Evolutionary conservation across 2,888 invertebrate species (phyloP), one percentile per base, ranked within the genome.

Genomic region (Dicycla oo): DNA sequence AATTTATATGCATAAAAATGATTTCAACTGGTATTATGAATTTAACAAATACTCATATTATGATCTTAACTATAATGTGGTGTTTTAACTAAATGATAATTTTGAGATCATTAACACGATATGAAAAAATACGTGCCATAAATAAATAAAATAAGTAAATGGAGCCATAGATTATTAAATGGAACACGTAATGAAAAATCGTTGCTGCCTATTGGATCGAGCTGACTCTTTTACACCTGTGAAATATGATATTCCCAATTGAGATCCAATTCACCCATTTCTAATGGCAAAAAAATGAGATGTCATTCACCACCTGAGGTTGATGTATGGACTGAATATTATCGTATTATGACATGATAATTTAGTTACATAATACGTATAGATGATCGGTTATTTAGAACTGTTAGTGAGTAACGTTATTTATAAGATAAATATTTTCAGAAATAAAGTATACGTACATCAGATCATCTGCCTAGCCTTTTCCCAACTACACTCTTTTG

Each of bases 211-310:
- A 47, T 47, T 47, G 23, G 58, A 71, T n/a, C 45, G 51, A 49
- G 8, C 54, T 79, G 80, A 56, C 73, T 23, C 43, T 73, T 75
- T 57, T 23, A 57, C 49, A 73, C 56, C 61, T 40, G n/a, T 73
- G 56, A 75, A 75, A 75, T 57, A 40, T 73, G 43, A 73, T 62
- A 62, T 45, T 45, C 30, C 23, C 56, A 45, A 73, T 79, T 49
- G 67, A 77, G 38, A 66, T 51, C 30, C 20, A 57, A 78, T 76
- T 60, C 8, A 63, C 20, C 34, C 47, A 67, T 58, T 62, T 81
- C 61, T 40, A 23, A 26, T 30, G 63, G 45, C 13, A 26, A 49
- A 56, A 58, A 64, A 57, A 77, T 62, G n/a, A 62, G n/a, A 63
- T 61, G 5, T 64, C 49, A 49, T 80, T 56, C 10, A 26, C 45